Percentiles rank a stretch among this genome's conserved stretches.
phyloP scores from a whole-genome alignment of 2,113 vertebrate species.

The Polyodon spathula region DNA sequence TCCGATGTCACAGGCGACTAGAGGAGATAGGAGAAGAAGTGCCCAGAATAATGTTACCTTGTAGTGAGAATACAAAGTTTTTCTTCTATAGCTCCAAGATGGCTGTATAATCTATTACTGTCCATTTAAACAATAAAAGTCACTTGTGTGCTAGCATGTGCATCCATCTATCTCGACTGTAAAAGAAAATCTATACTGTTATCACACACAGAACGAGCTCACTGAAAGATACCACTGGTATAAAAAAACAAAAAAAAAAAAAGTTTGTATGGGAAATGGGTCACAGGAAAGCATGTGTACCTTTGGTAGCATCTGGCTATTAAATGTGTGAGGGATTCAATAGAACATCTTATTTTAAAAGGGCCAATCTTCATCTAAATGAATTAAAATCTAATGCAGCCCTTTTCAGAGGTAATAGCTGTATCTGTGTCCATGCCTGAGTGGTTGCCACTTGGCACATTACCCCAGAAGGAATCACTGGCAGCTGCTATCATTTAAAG shows the following conservation, averaged over 20 bases:
- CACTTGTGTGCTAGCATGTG: background rate
- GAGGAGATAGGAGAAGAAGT: background rate
- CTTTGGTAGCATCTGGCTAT: constrained; percentile 6
- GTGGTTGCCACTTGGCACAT: background rate
- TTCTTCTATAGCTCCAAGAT: background rate
- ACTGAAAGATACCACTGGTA: too few species aligned
- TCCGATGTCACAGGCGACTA: background rate
- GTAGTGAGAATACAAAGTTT: background rate
- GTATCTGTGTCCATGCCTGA: background rate
- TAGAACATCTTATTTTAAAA: constrained; percentile 10
- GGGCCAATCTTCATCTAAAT: background rate
- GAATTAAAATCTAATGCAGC: constrained; percentile 22
- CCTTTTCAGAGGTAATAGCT: constrained; percentile 7
- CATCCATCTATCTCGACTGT: constrained; percentile 10
- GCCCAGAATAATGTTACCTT: background rate
- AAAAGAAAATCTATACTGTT: constrained; percentile 10
- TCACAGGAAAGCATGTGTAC: constrained; percentile 1
- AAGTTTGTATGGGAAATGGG: constrained; percentile 17
- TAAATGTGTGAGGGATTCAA: constrained; percentile 11
- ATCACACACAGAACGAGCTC: background rate
- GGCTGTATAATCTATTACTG: background rate
- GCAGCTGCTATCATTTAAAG: constrained; percentile 13
- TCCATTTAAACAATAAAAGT: background rate
- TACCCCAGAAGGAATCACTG: constrained; percentile 8
- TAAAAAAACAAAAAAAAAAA: constrained; percentile 8